phyloP scores from a whole-genome alignment of 2,113 vertebrate species.

The Lota lota region DNA sequence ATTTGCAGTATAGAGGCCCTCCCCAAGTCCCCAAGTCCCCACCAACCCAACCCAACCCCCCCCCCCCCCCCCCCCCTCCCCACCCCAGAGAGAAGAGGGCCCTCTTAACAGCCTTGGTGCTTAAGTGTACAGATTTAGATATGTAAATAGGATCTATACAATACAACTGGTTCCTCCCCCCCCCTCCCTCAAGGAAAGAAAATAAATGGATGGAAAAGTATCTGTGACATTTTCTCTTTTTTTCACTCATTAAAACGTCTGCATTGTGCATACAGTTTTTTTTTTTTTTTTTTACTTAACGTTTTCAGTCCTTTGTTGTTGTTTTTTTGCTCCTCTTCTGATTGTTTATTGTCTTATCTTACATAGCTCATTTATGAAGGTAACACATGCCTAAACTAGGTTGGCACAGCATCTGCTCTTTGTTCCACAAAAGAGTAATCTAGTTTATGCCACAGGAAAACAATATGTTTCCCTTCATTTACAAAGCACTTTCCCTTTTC shows the following conservation, averaged over 20 bases:
- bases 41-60: too few species aligned
- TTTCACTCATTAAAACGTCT: constrained; percentile 77
- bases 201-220: constrained; percentile 88
- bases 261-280: constrained; percentile 93
- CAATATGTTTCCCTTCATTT: constrained; percentile 67
- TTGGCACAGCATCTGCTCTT: constrained; percentile 59
- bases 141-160: constrained; percentile 97
- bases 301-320: constrained; percentile 71
- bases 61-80: background rate
- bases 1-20: constrained; percentile 78
- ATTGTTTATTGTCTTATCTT: constrained; percentile 68
- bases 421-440: constrained; percentile 57
- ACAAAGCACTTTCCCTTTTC: constrained; percentile 61
- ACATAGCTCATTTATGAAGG: constrained; percentile 63
- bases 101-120: constrained; percentile 90
- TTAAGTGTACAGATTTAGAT: constrained; percentile 94
- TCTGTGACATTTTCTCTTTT: constrained; percentile 79
- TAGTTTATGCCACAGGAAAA: constrained; percentile 83
- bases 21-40: constrained; percentile 50
- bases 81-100: background rate
- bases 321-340: constrained; percentile 56
- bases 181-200: constrained; percentile 55
- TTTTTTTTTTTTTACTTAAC: constrained; percentile 57
- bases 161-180: constrained; percentile 84
- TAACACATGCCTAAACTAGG: constrained; percentile 88